Evolutionary conservation across 2,888 invertebrate species (phyloP).

Genomic region (Pyrrhia umbra): DNA sequence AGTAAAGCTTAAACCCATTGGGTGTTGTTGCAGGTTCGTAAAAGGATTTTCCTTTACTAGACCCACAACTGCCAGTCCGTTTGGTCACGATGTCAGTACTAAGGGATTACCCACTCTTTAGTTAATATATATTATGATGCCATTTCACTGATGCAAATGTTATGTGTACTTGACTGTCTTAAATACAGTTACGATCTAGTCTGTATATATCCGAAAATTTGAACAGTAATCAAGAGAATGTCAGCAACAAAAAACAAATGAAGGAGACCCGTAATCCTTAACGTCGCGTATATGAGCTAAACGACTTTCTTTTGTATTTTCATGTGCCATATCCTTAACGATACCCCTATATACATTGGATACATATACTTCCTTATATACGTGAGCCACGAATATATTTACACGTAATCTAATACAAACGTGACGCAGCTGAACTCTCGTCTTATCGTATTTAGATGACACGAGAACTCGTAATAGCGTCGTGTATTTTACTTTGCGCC

Average conservation of each 20-base stretch:
- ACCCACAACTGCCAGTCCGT: too few relatives aligned
- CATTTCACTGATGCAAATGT: too few relatives aligned
- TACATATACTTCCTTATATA: neutral
- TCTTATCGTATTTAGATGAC: constrained; percentile 34
- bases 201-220: neutral
- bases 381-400: constrained; percentile 21
- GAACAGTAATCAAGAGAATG: neutral
- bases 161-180: too few relatives aligned
- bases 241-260: constrained; percentile 2
- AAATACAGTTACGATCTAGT: too few relatives aligned
- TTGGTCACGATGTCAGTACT: neutral
- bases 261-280: neutral
- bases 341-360: neutral
- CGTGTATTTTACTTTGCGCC: constrained; percentile 40
- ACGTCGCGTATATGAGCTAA: neutral
- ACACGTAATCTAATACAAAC: constrained; percentile 40
- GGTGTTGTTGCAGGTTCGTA: neutral
- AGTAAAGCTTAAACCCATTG: neutral
- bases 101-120: neutral
- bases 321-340: neutral
- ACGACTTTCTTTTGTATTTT: constrained; percentile 13
- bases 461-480: constrained; percentile 41
- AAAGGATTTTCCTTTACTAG: neutral
- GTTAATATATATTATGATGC: too few relatives aligned
- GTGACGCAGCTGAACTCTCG: constrained; percentile 29